phyloP scores from a whole-genome alignment of 92 coral and sea anemone genomes.

The Porites lobata region DNA sequence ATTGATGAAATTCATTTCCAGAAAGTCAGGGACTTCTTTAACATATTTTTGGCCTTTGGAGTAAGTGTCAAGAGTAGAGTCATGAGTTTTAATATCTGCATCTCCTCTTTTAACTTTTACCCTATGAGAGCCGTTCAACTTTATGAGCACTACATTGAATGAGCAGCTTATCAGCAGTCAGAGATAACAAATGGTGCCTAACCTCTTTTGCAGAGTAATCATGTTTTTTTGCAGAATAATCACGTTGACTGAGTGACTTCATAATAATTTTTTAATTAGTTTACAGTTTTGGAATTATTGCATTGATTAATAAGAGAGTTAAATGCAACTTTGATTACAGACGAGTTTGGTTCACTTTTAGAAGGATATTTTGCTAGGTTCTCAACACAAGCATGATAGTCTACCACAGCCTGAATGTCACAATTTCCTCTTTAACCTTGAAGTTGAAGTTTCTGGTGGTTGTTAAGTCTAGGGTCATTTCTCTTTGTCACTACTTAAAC shows the following conservation, averaged over 20 bases:
- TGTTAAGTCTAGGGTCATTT: slow-evolving; percentile 73
- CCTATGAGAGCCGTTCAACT: slow-evolving; percentile 71
- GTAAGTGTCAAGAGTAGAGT: slow-evolving; percentile 73
- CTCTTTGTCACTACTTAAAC: slow-evolving; percentile 73
- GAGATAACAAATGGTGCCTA: too few relatives aligned
- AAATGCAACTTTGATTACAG: too few relatives aligned
- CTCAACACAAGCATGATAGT: too few relatives aligned
- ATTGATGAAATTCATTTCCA: slow-evolving; percentile 64
- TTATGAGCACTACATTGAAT: slow-evolving; percentile 48
- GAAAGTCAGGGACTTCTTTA: slow-evolving; percentile 43
- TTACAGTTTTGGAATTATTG: too few relatives aligned
- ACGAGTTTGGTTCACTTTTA: too few relatives aligned
- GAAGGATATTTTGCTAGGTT: too few relatives aligned
- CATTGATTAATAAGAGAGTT: too few relatives aligned
- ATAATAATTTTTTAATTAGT: too few relatives aligned
- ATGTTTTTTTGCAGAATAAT: too few relatives aligned
- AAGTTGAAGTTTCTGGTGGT: slow-evolving; percentile 61
- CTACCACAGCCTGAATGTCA: too few relatives aligned
- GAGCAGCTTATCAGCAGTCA: too few relatives aligned
- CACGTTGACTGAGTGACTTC: slow-evolving; percentile 8
- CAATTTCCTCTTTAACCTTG: background rate
- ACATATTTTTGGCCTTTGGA: slow-evolving; percentile 70
- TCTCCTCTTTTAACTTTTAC: slow-evolving; percentile 17
- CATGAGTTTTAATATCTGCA: slow-evolving; percentile 44
- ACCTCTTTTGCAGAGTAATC: too few relatives aligned